Percentiles rank a stretch among this genome's conserved stretches.
These are phyloP conservation scores for Fragum sueziense DNA, from an alignment of 2,888 invertebrate genomes.

Conservation along the genomic window DNA sequence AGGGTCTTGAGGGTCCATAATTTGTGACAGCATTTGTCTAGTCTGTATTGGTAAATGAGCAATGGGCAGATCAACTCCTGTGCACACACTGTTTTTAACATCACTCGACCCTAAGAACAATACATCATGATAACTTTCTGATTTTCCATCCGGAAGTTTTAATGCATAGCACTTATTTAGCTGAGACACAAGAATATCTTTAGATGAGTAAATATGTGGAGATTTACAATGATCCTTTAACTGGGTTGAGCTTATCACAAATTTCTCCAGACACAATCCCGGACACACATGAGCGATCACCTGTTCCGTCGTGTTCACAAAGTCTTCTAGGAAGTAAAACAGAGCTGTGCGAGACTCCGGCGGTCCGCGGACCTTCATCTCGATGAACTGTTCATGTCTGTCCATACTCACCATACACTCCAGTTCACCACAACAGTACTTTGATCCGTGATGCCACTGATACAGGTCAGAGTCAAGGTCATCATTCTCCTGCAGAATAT, in stretches of 20 bases:
- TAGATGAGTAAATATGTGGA: conserved; percentile 76
- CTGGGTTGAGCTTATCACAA: conserved; percentile 85
- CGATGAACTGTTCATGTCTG: conserved; percentile 83
- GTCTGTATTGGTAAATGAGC: conserved; percentile 86
- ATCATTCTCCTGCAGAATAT: conserved; percentile 74
- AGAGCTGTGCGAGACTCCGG: conserved; percentile 80
- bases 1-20: conserved; percentile 84
- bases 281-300: conserved; percentile 87
- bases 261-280: conserved; percentile 87
- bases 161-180: conserved; percentile 81
- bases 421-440: conserved; percentile 87
- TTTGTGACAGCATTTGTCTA: conserved; percentile 83
- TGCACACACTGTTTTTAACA: conserved; percentile 82
- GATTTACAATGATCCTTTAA: conserved; percentile 70
- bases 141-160: conserved; percentile 81
- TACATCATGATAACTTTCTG: conserved; percentile 85
- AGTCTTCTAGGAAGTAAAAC: conserved; percentile 88
- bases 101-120: conserved; percentile 85
- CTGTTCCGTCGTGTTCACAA: conserved; percentile 86
- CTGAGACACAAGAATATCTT: conserved; percentile 82
- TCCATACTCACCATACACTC: conserved; percentile 88
- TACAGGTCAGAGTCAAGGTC: conserved; percentile 87
- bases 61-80: conserved; percentile 86
- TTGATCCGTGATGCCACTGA: conserved; percentile 89
- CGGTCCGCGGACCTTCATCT: conserved; percentile 88